Evolutionary conservation across 2,888 invertebrate species (phyloP).

Genomic region (Clitarchus hookeri): DNA sequence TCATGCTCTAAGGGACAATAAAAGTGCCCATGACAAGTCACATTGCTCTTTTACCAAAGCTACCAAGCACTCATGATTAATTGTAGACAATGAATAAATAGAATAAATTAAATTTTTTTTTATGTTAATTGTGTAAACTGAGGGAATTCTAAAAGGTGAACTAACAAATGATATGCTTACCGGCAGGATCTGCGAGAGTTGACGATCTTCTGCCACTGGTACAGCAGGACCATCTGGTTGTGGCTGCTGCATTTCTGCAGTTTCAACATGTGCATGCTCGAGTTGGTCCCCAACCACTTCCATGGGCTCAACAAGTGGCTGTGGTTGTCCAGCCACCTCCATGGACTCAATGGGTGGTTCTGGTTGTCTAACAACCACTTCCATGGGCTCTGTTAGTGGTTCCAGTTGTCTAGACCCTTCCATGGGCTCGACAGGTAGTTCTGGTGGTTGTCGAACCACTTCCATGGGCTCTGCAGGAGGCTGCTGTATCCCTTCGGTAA

Average conservation of each 20-base stretch:
- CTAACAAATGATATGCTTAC: not conserved
- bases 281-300: not conserved
- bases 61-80: too few relatives aligned
- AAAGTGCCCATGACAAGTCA: too few relatives aligned
- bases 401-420: not conserved
- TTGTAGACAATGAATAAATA: too few relatives aligned
- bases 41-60: too few relatives aligned
- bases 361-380: not conserved
- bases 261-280: not conserved
- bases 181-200: not conserved
- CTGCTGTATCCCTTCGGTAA: too few relatives aligned
- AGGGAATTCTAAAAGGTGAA: too few relatives aligned
- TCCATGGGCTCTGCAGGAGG: not conserved
- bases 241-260: not conserved
- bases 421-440: not conserved
- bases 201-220: not conserved
- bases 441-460: not conserved
- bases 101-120: too few relatives aligned
- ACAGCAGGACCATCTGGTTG: not conserved
- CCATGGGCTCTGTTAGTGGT: not conserved
- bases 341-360: not conserved
- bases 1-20: too few relatives aligned
- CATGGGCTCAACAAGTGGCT: not conserved
- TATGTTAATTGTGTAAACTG: too few relatives aligned
- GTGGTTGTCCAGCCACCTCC: not conserved